Conservation (phyloP, 2,113 vertebrate genomes). For the Myiozetetes cayanensis region DNA sequence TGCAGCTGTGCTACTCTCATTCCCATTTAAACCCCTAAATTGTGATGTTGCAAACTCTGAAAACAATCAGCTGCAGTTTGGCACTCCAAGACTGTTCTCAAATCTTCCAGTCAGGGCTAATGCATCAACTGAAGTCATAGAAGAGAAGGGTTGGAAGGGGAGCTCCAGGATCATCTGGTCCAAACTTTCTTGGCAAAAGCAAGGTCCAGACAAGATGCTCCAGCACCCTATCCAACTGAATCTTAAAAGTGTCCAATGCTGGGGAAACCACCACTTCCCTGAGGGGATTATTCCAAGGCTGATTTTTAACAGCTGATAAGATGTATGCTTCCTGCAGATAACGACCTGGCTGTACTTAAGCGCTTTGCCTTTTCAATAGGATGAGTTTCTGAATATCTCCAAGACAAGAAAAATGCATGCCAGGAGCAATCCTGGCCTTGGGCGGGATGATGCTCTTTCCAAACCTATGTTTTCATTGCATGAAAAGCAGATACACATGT, state of each 20-base stretch:
- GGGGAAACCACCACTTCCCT: not conserved
- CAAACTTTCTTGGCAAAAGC: not conserved
- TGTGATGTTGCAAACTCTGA: not conserved
- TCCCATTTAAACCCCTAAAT: not conserved
- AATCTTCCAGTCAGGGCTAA: not conserved
- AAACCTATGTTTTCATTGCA: not conserved
- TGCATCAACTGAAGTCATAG: not conserved
- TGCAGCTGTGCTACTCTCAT: not conserved
- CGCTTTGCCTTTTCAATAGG: not conserved
- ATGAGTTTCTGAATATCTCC: not conserved
- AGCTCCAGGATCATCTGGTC: not conserved
- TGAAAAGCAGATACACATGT: not conserved
- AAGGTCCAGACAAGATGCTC: not conserved
- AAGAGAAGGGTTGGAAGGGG: not conserved
- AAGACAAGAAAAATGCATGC: not conserved
- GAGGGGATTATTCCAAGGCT: not conserved
- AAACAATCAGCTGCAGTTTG: not conserved
- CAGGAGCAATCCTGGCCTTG: not conserved
- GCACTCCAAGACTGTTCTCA: not conserved
- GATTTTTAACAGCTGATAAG: not conserved
- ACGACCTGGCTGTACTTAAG: not conserved
- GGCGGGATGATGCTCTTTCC: not conserved
- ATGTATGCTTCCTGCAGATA: not conserved
- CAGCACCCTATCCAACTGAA: not conserved
- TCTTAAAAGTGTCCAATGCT: accelerated